Percentiles rank a stretch among this genome's conserved stretches.
Evolutionary conservation across 1,140 invertebrate genomes (phyloP).

Genomic region (Neodiprion lecontei): DNA sequence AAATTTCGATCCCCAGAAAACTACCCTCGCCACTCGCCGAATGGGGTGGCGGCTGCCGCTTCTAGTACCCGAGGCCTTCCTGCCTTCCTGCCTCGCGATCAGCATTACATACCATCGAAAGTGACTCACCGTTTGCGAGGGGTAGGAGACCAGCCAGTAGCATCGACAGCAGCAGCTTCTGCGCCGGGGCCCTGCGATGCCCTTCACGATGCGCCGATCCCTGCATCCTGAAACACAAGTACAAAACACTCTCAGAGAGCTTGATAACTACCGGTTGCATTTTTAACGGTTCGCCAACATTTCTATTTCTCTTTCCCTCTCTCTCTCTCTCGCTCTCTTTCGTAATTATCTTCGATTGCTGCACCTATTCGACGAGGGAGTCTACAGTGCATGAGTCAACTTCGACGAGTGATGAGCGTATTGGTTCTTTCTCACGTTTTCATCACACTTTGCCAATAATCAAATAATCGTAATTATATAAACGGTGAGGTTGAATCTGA

Average conservation of each 20-base stretch:
- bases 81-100: no score
- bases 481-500: no score
- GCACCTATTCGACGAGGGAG: no score
- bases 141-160: conserved; percentile 40
- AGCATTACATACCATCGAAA: conserved; percentile 8
- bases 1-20: conserved; percentile 20
- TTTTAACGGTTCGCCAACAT: neutral
- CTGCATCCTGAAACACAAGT: conserved; percentile 56
- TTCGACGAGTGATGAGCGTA: no score
- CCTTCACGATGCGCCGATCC: conserved; percentile 47
- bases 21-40: conserved; percentile 18
- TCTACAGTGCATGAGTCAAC: no score
- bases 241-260: conserved; percentile 25
- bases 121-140: conserved; percentile 57
- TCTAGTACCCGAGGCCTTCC: neutral
- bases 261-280: neutral
- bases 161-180: conserved; percentile 43
- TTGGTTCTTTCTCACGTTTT: no score
- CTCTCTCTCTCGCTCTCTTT: neutral
- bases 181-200: conserved; percentile 42
- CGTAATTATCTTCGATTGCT: neutral
- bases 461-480: no score
- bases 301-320: neutral
- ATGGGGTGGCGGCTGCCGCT: neutral
- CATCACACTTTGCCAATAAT: no score